Percentiles rank a stretch among this genome's conserved stretches.
Evolutionary conservation across 2,797 vertebrate species (phyloP).

Genomic region (Rhyacichthys aspro): DNA sequence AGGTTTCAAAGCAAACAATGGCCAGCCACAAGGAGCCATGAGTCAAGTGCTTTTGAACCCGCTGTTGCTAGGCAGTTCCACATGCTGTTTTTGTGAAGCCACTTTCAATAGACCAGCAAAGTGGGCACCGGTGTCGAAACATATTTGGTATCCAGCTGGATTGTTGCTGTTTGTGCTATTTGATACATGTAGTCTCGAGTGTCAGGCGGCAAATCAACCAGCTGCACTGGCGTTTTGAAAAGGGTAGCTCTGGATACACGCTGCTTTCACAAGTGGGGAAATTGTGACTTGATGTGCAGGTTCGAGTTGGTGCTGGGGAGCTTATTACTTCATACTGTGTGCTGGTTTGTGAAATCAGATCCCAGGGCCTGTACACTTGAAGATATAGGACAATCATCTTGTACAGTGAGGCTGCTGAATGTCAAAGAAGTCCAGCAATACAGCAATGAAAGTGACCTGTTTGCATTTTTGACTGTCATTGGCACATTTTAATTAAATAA

Average conservation of each 20-base stretch:
- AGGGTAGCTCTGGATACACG: not conserved
- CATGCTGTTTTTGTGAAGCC: slow-evolving; percentile 17
- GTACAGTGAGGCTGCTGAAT: slow-evolving; percentile 14
- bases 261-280: slow-evolving; percentile 7
- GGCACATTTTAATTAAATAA: slow-evolving; percentile 13
- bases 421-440: no score
- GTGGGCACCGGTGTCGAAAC: slow-evolving; percentile 19
- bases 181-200: slow-evolving; percentile 35
- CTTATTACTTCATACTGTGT: slow-evolving; percentile 19
- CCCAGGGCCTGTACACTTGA: not conserved
- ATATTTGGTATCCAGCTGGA: slow-evolving; percentile 36
- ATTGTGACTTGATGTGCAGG: slow-evolving; percentile 8
- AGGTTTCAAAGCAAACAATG: slow-evolving; percentile 48
- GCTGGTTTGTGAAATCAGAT: slow-evolving; percentile 31
- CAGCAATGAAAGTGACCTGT: not conserved
- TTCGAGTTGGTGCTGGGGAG: slow-evolving; percentile 5
- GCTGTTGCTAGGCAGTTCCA: slow-evolving; percentile 52
- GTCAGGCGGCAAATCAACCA: slow-evolving; percentile 32
- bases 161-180: slow-evolving; percentile 38
- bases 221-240: slow-evolving; percentile 15
- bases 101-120: slow-evolving; percentile 34
- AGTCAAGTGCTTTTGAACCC: slow-evolving; percentile 61
- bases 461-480: not conserved
- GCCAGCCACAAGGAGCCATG: slow-evolving; percentile 33
- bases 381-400: slow-evolving; percentile 3